These are phyloP conservation scores for Brachionus sp. DNA, from an alignment of 1,140 invertebrate species.

Conservation along the genomic window DNA sequence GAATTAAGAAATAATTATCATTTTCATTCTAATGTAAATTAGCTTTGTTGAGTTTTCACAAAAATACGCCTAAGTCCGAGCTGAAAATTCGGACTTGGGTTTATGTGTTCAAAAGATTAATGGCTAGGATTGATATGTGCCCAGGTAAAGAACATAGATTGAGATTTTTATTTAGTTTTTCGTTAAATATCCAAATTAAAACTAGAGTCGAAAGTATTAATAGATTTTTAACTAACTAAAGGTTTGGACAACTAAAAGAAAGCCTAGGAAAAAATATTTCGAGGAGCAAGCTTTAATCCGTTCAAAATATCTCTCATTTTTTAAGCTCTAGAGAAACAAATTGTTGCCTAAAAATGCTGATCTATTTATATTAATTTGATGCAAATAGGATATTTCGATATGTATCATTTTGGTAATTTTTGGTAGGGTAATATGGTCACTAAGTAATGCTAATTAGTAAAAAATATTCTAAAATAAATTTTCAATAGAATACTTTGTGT, in stretches of 20 bases:
- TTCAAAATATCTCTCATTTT: neutral
- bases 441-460: neutral
- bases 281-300: neutral
- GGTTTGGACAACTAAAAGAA: neutral
- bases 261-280: neutral
- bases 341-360: neutral
- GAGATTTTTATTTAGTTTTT: neutral
- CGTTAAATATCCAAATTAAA: slow-evolving; percentile 14
- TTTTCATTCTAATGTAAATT: slow-evolving; percentile 12
- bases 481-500: neutral
- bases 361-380: neutral
- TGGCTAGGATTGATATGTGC: neutral
- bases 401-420: neutral
- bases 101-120: slow-evolving; percentile 20
- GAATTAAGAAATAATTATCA: slow-evolving; percentile 34
- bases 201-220: slow-evolving; percentile 13
- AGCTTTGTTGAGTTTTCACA: slow-evolving; percentile 3
- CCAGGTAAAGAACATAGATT: neutral
- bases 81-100: slow-evolving; percentile 1
- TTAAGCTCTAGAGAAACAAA: neutral
- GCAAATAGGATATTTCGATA: neutral
- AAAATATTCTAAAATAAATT: neutral
- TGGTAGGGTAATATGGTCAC: neutral
- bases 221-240: slow-evolving; percentile 8
- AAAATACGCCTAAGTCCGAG: neutral